Evolutionary conservation across 2,888 invertebrate species (phyloP).

Genomic region (Andrena minutula): DNA sequence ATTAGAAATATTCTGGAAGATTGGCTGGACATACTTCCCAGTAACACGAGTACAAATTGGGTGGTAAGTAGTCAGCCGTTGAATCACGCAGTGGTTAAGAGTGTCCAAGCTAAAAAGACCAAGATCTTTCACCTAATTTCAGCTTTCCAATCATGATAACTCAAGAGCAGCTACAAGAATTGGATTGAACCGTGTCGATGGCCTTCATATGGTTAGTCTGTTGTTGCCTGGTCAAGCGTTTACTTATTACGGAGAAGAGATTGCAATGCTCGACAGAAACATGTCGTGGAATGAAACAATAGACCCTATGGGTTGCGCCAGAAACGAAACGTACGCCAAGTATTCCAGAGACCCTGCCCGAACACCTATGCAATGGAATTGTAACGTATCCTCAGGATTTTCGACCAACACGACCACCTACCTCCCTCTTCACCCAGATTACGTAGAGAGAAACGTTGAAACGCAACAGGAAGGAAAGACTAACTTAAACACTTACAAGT

Average conservation of each 20-base stretch:
- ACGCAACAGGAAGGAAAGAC: constrained; percentile 65
- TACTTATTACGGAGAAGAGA: constrained; percentile 85
- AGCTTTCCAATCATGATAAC: constrained; percentile 80
- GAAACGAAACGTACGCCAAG: constrained; percentile 55
- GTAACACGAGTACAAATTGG: constrained; percentile 80
- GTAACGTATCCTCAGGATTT: constrained; percentile 76
- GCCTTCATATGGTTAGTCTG: constrained; percentile 86
- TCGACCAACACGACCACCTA: constrained; percentile 70
- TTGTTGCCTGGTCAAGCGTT: constrained; percentile 86
- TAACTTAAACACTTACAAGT: constrained; percentile 73
- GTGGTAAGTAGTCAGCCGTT: constrained; percentile 69
- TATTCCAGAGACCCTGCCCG: constrained; percentile 77
- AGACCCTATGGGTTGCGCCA: constrained; percentile 64
- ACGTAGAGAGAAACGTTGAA: constrained; percentile 71
- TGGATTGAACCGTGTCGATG: constrained; percentile 81
- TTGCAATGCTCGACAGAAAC: constrained; percentile 74
- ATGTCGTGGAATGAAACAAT: constrained; percentile 74
- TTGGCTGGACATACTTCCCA: constrained; percentile 77
- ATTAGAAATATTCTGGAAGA: constrained; percentile 72
- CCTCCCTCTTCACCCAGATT: constrained; percentile 73
- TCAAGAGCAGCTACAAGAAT: constrained; percentile 76
- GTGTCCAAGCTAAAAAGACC: background rate
- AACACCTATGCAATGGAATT: constrained; percentile 84
- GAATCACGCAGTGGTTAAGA: no score
- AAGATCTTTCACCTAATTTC: constrained; percentile 21